phyloP scores from a whole-genome alignment of 2,888 invertebrate genomes.

The Clivina fossor region DNA sequence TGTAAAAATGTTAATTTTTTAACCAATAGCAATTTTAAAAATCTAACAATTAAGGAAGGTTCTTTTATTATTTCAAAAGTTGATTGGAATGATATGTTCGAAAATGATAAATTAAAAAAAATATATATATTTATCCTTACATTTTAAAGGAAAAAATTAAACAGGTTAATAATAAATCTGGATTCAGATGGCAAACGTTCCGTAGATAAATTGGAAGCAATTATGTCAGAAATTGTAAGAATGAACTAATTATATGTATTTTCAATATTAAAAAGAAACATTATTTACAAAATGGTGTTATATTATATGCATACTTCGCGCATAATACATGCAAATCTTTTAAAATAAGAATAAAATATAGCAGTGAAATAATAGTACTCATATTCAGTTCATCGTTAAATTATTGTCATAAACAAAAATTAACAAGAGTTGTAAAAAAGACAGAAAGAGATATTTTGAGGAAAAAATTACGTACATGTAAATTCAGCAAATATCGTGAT shows the following conservation, averaged over 20 bases:
- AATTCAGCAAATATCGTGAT: slow-evolving; percentile 1
- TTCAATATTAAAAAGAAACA: slow-evolving; percentile 6
- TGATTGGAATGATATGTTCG: slow-evolving; percentile 5
- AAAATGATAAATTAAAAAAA: not conserved
- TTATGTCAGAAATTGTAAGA: too few species aligned
- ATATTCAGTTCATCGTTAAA: slow-evolving; percentile 4
- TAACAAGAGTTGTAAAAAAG: slow-evolving; percentile 4
- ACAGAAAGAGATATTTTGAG: not conserved
- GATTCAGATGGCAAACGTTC: too few species aligned
- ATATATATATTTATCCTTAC: not conserved
- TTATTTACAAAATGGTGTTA: not conserved
- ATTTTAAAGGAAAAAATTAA: slow-evolving; percentile 12
- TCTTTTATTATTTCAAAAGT: not conserved
- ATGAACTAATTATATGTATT: too few species aligned
- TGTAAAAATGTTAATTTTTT: not conserved
- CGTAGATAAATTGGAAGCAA: too few species aligned
- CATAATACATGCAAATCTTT: slow-evolving; percentile 3
- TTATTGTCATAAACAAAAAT: slow-evolving; percentile 1
- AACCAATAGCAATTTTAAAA: not conserved
- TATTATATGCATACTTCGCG: slow-evolving; percentile 4
- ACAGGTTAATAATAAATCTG: slow-evolving; percentile 7
- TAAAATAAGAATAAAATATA: not conserved
- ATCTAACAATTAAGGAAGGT: slow-evolving; percentile 2
- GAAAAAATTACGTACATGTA: slow-evolving; percentile 1
- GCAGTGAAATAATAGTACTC: too few species aligned